A percentile compares a stretch with the other conserved stretches of the same genome.
phyloP scores from a whole-genome alignment of 2,113 vertebrate species.

The Eidolon helvum region DNA sequence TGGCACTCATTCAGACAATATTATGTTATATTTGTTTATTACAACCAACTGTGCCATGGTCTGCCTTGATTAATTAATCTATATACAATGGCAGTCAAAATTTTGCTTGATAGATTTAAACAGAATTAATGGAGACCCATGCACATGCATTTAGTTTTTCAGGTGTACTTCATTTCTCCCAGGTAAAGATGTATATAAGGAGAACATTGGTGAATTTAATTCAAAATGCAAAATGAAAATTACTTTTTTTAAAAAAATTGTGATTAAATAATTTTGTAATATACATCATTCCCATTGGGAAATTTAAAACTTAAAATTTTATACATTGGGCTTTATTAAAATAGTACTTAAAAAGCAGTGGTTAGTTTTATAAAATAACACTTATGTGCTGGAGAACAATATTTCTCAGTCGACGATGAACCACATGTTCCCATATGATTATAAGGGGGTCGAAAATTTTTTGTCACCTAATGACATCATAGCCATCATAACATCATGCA shows the following conservation, averaged over 20 bases:
- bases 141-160: not conserved
- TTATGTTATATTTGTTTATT: constrained; percentile 16
- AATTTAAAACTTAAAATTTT: not conserved
- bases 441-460: not conserved
- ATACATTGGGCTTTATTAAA: not conserved
- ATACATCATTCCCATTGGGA: not conserved
- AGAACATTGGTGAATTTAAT: not conserved
- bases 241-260: not conserved
- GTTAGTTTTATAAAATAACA: constrained; percentile 4
- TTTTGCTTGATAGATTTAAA: not conserved
- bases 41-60: not conserved
- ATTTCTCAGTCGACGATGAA: not conserved
- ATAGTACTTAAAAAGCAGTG: not conserved
- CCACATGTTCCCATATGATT: not conserved
- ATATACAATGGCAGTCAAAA: not conserved
- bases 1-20: not conserved
- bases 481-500: not conserved
- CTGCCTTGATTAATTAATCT: not conserved
- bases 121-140: not conserved
- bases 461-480: not conserved
- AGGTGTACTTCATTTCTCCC: not conserved
- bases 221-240: not conserved
- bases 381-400: not conserved
- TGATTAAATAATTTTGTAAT: not conserved
- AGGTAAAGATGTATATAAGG: not conserved